Percentiles rank a stretch among this genome's conserved stretches.
Evolutionary conservation across 2,113 vertebrate species (phyloP).

Genomic region (Corythornis vintsioides): DNA sequence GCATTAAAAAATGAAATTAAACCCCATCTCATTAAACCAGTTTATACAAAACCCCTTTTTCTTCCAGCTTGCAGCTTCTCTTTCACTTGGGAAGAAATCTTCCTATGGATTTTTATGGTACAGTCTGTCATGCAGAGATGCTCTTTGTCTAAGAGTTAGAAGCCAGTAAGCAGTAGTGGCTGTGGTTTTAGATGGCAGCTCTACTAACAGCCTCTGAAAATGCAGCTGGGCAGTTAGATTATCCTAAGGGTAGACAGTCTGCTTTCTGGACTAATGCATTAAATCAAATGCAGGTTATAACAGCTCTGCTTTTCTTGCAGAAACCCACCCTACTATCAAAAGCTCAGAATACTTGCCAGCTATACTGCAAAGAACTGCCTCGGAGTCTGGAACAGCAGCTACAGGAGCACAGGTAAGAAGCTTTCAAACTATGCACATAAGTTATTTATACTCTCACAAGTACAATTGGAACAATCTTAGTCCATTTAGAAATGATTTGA

Average conservation of each 20-base stretch:
- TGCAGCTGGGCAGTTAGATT: neutral
- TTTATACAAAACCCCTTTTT: neutral
- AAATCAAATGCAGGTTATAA: neutral
- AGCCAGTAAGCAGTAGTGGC: neutral
- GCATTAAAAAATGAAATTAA: no score
- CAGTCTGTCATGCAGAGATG: neutral
- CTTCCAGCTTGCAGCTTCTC: neutral
- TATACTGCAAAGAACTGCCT: conserved; percentile 92
- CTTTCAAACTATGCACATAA: neutral
- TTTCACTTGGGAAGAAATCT: neutral
- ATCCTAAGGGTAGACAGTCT: neutral
- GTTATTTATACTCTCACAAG: neutral
- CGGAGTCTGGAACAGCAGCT: conserved; percentile 97
- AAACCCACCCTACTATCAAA: conserved; percentile 86
- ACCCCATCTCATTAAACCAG: no score
- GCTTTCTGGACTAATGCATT: neutral
- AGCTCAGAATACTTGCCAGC: conserved; percentile 89
- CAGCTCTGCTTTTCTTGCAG: conserved; percentile 66
- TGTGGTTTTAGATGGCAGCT: neutral
- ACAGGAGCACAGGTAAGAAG: conserved; percentile 92
- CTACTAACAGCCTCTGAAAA: neutral
- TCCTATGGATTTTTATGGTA: neutral
- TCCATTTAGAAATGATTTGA: neutral
- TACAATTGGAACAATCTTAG: neutral
- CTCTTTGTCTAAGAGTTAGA: neutral